Percentiles rank a stretch among this genome's conserved stretches.
Evolutionary conservation across 2,888 invertebrate species (phyloP).

Genomic region (Ectemnius cavifrons): DNA sequence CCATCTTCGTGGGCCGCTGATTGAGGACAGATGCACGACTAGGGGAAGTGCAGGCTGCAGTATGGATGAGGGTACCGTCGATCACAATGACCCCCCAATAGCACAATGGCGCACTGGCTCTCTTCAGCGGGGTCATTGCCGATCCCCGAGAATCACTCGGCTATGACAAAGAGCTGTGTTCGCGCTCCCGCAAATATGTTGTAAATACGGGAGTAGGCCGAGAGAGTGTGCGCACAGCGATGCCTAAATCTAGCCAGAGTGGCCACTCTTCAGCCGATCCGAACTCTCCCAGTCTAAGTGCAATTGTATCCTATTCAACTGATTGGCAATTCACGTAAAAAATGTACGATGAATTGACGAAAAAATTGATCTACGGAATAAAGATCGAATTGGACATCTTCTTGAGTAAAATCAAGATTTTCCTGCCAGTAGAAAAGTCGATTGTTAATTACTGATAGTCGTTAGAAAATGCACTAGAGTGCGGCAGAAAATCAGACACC

Average conservation of each 20-base stretch:
- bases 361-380: not conserved
- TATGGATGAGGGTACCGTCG: constrained; percentile 70
- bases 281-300: not conserved
- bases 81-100: constrained; percentile 71
- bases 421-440: not conserved
- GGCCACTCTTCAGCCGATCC: not conserved
- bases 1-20: constrained; percentile 75
- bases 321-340: not conserved
- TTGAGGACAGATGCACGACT: constrained; percentile 77
- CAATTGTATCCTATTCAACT: not conserved
- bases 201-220: constrained; percentile 64
- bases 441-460: not conserved
- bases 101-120: constrained; percentile 72
- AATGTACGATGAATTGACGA: not conserved
- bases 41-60: constrained; percentile 70
- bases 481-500: not conserved
- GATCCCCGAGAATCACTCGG: constrained; percentile 70
- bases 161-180: constrained; percentile 74
- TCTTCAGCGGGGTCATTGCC: constrained; percentile 56
- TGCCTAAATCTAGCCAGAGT: not conserved
- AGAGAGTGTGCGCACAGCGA: constrained; percentile 12
- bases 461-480: not conserved
- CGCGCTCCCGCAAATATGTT: constrained; percentile 74
- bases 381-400: not conserved
- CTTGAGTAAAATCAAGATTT: not conserved